Evolutionary conservation across 2,113 vertebrate species (phyloP).

Genomic region (Thalassoma bifasciatum): DNA sequence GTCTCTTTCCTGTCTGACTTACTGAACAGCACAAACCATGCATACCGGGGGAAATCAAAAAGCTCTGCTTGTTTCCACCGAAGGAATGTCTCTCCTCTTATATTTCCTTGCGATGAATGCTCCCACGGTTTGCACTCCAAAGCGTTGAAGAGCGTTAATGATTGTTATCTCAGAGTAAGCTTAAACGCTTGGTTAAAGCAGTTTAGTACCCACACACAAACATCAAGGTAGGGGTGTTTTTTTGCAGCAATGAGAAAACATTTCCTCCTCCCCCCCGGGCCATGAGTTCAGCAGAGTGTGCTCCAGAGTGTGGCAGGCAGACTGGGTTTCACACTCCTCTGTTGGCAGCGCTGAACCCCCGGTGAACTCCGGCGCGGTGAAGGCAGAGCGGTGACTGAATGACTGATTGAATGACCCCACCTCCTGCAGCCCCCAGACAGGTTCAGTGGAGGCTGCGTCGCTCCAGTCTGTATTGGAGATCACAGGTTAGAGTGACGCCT

Average conservation of each 20-base stretch:
- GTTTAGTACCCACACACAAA: conserved; percentile 33
- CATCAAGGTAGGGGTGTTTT: conserved; percentile 15
- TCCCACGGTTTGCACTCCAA: conserved; percentile 29
- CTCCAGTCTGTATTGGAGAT: not conserved
- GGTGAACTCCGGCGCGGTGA: conserved; percentile 64
- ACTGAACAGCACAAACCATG: conserved; percentile 38
- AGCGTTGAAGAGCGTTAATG: conserved; percentile 48
- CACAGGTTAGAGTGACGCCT: conserved; percentile 73
- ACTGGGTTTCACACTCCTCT: conserved; percentile 70
- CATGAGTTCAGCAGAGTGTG: conserved; percentile 38
- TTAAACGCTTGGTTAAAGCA: conserved; percentile 43
- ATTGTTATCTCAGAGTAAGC: conserved; percentile 58
- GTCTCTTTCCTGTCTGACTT: conserved; percentile 50
- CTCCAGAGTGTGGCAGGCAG: conserved; percentile 56
- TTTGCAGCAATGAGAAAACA: conserved; percentile 32
- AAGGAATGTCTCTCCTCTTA: conserved; percentile 54
- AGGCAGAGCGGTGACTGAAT: conserved; percentile 55
- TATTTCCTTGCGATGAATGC: conserved; percentile 47
- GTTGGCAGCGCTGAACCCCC: conserved; percentile 64
- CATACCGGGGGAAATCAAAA: conserved; percentile 56
- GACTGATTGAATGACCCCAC: conserved; percentile 64
- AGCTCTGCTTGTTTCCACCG: conserved; percentile 28
- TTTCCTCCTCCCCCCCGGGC: conserved; percentile 39
- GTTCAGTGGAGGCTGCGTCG: conserved; percentile 14
- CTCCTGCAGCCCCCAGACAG: conserved; percentile 44